Percentiles rank a stretch among this genome's conserved stretches.
These are phyloP conservation scores for Ctenopoma multispine DNA, from an alignment of 2,797 vertebrate species.

Conservation along the genomic window DNA sequence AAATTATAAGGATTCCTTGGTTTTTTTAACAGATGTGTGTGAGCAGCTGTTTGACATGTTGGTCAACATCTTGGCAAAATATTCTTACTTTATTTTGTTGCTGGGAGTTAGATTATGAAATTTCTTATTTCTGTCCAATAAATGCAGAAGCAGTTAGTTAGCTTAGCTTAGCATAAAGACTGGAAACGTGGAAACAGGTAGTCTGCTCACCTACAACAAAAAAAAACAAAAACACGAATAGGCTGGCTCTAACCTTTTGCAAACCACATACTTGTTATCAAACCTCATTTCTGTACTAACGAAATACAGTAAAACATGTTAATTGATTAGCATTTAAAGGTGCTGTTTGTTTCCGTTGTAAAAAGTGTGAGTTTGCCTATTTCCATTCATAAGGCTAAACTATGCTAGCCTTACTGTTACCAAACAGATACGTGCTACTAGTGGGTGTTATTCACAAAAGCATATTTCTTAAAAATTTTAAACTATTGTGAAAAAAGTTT, in stretches of 20 bases:
- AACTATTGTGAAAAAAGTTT: background rate
- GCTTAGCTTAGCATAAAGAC: too few species aligned
- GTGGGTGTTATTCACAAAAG: background rate
- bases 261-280: too few species aligned
- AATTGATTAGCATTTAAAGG: background rate
- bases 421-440: background rate
- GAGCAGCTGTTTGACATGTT: background rate
- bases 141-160: too few species aligned
- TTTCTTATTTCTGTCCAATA: background rate
- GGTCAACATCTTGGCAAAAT: background rate
- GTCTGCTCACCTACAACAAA: background rate
- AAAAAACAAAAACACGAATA: background rate
- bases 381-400: background rate
- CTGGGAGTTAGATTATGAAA: background rate
- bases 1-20: background rate
- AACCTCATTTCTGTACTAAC: background rate
- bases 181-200: too few species aligned
- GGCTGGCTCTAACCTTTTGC: accelerated
- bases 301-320: background rate
- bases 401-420: background rate
- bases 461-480: background rate
- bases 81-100: background rate
- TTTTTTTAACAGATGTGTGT: conserved; percentile 5
- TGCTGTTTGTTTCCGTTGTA: background rate
- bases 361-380: background rate